Evolutionary conservation across 1,140 invertebrate genomes (phyloP), one percentile per base, ranked within the genome.

Genomic region (Listronotus oregonensis): DNA sequence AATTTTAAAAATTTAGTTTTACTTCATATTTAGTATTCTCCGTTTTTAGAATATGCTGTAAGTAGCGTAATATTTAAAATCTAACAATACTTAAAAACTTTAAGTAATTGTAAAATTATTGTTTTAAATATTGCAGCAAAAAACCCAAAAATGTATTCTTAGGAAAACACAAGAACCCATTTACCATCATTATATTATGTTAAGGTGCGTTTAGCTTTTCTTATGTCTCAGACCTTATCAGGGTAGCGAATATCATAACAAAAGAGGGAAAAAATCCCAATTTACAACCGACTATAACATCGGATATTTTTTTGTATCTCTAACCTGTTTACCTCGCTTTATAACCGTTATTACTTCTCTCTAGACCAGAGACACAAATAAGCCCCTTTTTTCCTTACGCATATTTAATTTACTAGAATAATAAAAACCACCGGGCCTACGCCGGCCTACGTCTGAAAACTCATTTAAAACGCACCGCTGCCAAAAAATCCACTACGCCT

Each of bases 351-450:
- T 60, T 60, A 47, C 46, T 49, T 50, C 31, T 47, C 21, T 39
- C 34, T 39, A 39, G 46, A 49, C 43, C 17, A 18, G 15, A 31
- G 44, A 60, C 57, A 60, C 57, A 60, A 60, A 60, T 60, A 50
- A 60, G 46, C 27, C 57, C 57, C 32, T 60, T 60, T 60, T 60
- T 43, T 44, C 57, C 34, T 11, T 39, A 50, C 43, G 57, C 57
- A 60, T 60, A 60, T 60, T 50, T 60, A 60, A 60, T 60, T 60
- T 60, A 60, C 32, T 60, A 50, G 57, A 7, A 34, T 60, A 60
- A 47, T 60, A 60, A 60, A 60, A 60, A 47, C 57, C 57, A 60
- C 57, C 57, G 44, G 57, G 43, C 44, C 57, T 60, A 50, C 46
- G 47, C 43, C 31, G 34, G 44, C n/a, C 43, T n/a, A 60, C 32